Percentiles rank a stretch among this genome's conserved stretches.
Conservation (phyloP, 2,888 invertebrate genomes). For the Drosophila infuscata region DNA sequence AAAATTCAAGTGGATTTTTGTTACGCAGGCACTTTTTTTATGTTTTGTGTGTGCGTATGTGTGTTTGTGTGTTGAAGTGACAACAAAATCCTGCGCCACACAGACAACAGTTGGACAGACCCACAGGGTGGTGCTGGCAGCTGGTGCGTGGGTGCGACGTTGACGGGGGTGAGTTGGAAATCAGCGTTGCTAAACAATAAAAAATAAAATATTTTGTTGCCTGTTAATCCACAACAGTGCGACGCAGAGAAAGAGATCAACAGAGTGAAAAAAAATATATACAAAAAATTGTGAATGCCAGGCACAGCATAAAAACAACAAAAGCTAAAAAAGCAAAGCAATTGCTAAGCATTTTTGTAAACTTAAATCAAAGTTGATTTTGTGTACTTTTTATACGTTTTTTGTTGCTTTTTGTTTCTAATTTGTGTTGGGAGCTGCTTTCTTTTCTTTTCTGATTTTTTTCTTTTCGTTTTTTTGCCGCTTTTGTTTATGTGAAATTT, state of each 20-base stretch:
- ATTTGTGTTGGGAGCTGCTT: conserved; percentile 47
- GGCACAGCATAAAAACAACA: conserved; percentile 44
- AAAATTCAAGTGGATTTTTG: conserved; percentile 81
- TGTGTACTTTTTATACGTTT: conserved; percentile 47
- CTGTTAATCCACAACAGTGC: conserved; percentile 75
- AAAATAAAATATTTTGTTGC: conserved; percentile 77
- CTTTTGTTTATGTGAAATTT: conserved; percentile 61
- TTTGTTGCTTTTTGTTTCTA: conserved; percentile 51
- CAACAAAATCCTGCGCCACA: conserved; percentile 77
- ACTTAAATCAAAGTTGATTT: conserved; percentile 82
- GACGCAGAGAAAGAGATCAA: conserved; percentile 44
- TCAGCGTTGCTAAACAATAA: conserved; percentile 78
- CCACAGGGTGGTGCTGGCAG: conserved; percentile 29
- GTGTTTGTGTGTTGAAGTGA: conserved; percentile 79
- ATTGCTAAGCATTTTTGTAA: conserved; percentile 81
- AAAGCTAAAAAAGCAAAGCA: conserved; percentile 73
- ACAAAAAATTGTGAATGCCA: conserved; percentile 32
- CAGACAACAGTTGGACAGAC: conserved; percentile 48
- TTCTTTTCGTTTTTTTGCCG: conserved; percentile 18
- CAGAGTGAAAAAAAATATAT: conserved; percentile 38
- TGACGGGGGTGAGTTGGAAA: conserved; percentile 53
- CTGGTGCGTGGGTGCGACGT: not conserved
- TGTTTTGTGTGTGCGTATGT: conserved; percentile 41
- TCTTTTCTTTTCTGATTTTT: conserved; percentile 26
- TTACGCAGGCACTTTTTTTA: conserved; percentile 49